Evolutionary conservation across 2,888 invertebrate species (phyloP).

Genomic region (Periphyllus acericola): DNA sequence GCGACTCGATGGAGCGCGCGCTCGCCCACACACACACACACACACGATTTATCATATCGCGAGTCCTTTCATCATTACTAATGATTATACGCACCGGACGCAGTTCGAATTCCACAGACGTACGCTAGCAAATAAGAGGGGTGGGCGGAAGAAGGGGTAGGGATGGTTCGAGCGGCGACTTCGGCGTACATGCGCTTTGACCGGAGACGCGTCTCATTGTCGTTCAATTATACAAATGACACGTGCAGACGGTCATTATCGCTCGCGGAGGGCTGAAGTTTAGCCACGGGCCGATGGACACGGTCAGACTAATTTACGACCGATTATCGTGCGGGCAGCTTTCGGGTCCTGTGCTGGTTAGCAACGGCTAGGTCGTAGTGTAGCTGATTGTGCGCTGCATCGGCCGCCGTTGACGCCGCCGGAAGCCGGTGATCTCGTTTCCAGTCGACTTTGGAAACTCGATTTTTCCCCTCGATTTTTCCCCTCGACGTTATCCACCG

Average conservation of each 20-base stretch:
- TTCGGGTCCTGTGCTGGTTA: neutral
- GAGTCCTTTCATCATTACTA: neutral
- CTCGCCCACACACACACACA: no score
- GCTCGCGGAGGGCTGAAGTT: neutral
- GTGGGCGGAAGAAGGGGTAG: neutral
- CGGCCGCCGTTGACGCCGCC: no score
- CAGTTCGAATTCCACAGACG: neutral
- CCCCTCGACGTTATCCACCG: no score
- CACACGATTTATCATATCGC: neutral
- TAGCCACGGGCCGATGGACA: slow-evolving; percentile 27
- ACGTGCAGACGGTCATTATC: slow-evolving; percentile 54
- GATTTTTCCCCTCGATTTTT: no score
- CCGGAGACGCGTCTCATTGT: slow-evolving; percentile 31
- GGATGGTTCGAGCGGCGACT: neutral
- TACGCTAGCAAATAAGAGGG: no score
- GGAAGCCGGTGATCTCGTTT: no score
- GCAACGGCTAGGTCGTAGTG: neutral
- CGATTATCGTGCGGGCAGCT: slow-evolving; percentile 17
- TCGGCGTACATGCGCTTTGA: neutral
- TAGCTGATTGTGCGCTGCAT: neutral
- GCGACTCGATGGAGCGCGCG: no score
- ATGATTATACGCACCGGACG: neutral
- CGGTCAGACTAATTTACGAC: slow-evolving; percentile 53
- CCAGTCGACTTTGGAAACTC: no score
- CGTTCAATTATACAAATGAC: slow-evolving; percentile 54